Base-by-base conservation (phyloP, 2,888 invertebrate species). In the Alviniconcha strummeri region DNA sequence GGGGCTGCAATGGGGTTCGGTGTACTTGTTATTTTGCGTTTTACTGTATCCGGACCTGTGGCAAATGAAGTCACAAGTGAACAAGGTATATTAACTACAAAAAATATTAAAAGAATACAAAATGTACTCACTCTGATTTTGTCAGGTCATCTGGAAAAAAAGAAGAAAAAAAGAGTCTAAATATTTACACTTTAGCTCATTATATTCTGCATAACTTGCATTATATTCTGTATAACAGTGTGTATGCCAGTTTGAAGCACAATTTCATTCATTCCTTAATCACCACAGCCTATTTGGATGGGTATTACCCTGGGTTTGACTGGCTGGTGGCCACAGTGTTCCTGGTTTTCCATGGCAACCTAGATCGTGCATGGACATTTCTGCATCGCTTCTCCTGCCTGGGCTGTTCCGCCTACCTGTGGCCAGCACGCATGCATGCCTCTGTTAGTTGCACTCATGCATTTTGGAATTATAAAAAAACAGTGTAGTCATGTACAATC, bases 291-390 rank as follows among this genome's bases (percentile, higher is more conserved):
- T 90, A 88, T 74, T 83, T 90, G 60, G 85, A 88, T 74, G 89
- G 88, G 57, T 84, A 86, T 64, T 93, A 92, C 80, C 90, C 90
- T 3, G 93, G 93, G 15, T 93, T 91, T 88, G 94, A 94, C 85
- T 94, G 94, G 94, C 93, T 94, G 87, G 90, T 90, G 19, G 91
- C 93, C 60, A 92, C 92, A 0, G 85, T 93, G 56, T 94, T 92
- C 85, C 89, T 94, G 13, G 86, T 92, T 56, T 91, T 92, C 86
- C 89, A 90, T 76, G 93, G 93, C 52, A 91, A 92, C 86, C 83
- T 86, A 69, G 91, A 92, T 17, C 89, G 91, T 74, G 84, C 92
- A 2, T 93, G 92, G 93, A 90, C 90, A 81, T 91, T 93, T 84
- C 89, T 94, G 81, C 90, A 92, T 77, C 90, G 91, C 79, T 90